phyloP scores from a whole-genome alignment of 1,140 invertebrate genomes.

The Oryzaephilus surinamensis region DNA sequence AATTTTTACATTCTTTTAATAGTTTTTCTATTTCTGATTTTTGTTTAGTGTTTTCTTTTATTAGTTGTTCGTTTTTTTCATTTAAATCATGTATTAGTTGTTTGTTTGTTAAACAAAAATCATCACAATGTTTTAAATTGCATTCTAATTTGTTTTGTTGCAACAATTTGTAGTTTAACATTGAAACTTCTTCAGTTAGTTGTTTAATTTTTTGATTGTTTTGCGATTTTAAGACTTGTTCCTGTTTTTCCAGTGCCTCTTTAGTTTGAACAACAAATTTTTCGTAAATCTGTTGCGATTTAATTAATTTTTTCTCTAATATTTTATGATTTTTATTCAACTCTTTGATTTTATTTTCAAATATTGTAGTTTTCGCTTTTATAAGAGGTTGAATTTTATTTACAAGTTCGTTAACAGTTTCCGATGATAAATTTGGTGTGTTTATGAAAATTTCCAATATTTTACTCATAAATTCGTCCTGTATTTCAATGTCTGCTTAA shows the following conservation, averaged over 20 bases:
- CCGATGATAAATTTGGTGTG: too few species aligned
- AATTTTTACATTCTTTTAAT: too few species aligned
- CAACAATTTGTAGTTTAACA: conserved; percentile 6
- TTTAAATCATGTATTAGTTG: conserved; percentile 10
- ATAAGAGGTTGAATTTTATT: too few species aligned
- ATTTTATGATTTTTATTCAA: neutral
- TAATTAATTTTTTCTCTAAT: neutral
- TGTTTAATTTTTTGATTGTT: neutral
- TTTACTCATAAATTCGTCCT: too few species aligned
- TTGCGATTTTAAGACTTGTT: neutral
- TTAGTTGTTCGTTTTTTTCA: conserved; percentile 12
- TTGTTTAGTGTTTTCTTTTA: neutral
- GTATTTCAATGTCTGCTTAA: neutral
- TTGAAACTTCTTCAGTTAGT: conserved; percentile 11
- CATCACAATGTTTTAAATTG: too few species aligned
- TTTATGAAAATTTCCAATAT: too few species aligned
- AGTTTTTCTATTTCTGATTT: neutral
- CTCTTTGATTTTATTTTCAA: too few species aligned
- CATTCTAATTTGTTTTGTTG: too few species aligned
- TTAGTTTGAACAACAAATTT: neutral
- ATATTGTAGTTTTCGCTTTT: too few species aligned
- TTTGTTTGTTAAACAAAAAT: neutral
- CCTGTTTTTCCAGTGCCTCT: neutral
- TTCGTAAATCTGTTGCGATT: neutral
- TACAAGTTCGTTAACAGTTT: too few species aligned